Evolutionary conservation across 2,888 invertebrate species (phyloP).

Genomic region (Lutraria lutraria): DNA sequence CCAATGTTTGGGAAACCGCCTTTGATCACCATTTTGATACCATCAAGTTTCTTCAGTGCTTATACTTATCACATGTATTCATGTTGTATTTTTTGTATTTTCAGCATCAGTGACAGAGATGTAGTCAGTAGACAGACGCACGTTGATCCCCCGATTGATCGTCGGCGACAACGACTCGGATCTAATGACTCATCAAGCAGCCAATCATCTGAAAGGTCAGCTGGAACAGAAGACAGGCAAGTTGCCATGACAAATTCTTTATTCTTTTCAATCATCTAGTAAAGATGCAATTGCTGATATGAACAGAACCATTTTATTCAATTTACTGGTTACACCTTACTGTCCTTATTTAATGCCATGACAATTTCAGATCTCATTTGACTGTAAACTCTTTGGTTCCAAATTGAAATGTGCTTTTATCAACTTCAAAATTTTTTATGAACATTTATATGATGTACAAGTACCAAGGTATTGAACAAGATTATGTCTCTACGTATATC

Average conservation of each 20-base stretch:
- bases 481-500: no score
- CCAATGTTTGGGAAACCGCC: not conserved
- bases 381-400: no score
- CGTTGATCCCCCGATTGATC: constrained; percentile 31
- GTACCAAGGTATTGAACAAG: no score
- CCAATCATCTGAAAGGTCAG: constrained; percentile 60
- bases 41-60: not conserved
- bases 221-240: constrained; percentile 57
- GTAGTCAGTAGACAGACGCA: constrained; percentile 32
- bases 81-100: constrained; percentile 32
- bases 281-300: no score
- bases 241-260: not conserved
- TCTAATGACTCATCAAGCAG: constrained; percentile 62
- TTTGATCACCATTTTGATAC: not conserved
- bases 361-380: no score
- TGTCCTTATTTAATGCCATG: no score
- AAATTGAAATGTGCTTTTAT: no score
- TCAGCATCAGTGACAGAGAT: constrained; percentile 56
- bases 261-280: no score
- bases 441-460: no score
- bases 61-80: not conserved
- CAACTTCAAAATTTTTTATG: no score
- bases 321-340: no score
- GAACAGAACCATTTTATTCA: no score
- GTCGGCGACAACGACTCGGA: constrained; percentile 48